Evolutionary conservation across 2,797 vertebrate genomes (phyloP).

Genomic region (Karalla daura): DNA sequence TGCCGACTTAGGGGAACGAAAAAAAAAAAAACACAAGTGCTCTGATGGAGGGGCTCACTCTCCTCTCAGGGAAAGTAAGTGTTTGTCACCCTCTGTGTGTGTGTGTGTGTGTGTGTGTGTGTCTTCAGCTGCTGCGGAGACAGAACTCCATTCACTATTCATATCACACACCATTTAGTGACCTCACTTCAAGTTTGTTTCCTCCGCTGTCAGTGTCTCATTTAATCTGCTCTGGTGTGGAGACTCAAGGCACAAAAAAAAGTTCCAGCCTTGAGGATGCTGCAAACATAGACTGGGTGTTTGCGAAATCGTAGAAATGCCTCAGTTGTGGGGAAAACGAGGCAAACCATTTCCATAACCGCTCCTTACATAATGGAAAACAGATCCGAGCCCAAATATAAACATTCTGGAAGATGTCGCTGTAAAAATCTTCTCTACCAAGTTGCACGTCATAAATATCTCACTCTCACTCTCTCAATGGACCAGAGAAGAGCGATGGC

Average conservation of each 20-base stretch:
- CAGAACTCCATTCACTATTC: constrained; percentile 57
- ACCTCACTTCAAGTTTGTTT: constrained; percentile 44
- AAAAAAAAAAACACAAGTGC: constrained; percentile 51
- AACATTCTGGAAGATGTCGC: no score
- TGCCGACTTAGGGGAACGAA: constrained; percentile 44
- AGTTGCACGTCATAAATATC: background rate
- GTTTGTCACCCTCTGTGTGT: constrained; percentile 35
- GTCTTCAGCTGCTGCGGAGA: constrained; percentile 30
- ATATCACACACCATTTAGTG: constrained; percentile 43
- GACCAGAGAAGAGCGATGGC: background rate
- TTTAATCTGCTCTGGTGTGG: background rate
- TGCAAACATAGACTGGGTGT: no score
- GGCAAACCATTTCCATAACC: no score
- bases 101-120: constrained; percentile 34
- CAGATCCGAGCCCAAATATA: no score
- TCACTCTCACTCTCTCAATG: background rate
- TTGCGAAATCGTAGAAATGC: no score
- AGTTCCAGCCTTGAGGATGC: background rate
- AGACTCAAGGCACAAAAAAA: constrained; percentile 5
- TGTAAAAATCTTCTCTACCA: no score
- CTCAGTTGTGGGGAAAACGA: no score
- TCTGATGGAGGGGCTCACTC: constrained; percentile 34
- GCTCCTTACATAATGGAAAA: no score
- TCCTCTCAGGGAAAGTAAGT: constrained; percentile 60
- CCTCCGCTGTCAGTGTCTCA: constrained; percentile 16